Evolutionary conservation across 2,797 vertebrate genomes (phyloP).

Genomic region (Eulemur albifrons): DNA sequence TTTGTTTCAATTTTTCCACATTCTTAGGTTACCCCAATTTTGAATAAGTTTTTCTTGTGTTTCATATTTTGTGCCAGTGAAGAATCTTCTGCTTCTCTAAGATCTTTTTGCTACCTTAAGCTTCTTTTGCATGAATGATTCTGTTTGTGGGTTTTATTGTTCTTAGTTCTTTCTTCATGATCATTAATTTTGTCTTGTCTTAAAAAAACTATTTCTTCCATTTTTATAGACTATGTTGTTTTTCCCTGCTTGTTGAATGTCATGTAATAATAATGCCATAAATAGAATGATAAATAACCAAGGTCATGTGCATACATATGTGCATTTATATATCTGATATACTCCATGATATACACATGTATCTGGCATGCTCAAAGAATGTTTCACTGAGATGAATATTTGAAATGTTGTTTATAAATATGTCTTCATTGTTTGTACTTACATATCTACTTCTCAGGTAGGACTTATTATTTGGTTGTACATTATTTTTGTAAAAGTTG

Average conservation of each 20-base stretch:
- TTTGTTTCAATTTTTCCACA: neutral
- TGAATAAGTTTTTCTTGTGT: neutral
- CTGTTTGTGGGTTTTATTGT: neutral
- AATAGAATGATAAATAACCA: neutral
- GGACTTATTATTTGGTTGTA: neutral
- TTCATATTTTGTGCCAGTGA: neutral
- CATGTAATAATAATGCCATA: neutral
- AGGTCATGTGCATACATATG: neutral
- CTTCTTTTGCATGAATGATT: neutral
- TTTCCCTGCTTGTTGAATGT: neutral
- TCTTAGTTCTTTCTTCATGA: neutral
- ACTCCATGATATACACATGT: neutral
- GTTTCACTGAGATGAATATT: neutral
- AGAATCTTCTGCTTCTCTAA: neutral
- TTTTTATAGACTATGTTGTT: neutral
- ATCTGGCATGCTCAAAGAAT: neutral
- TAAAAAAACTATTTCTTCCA: neutral
- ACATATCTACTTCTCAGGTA: neutral
- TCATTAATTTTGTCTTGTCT: neutral
- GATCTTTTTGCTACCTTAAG: neutral
- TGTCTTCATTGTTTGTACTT: neutral
- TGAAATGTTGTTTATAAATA: neutral
- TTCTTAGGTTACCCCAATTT: neutral
- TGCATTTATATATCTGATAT: neutral
- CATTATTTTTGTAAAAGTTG: neutral